Conservation (phyloP, 2,113 vertebrate species). For the Mustelus asterias region DNA sequence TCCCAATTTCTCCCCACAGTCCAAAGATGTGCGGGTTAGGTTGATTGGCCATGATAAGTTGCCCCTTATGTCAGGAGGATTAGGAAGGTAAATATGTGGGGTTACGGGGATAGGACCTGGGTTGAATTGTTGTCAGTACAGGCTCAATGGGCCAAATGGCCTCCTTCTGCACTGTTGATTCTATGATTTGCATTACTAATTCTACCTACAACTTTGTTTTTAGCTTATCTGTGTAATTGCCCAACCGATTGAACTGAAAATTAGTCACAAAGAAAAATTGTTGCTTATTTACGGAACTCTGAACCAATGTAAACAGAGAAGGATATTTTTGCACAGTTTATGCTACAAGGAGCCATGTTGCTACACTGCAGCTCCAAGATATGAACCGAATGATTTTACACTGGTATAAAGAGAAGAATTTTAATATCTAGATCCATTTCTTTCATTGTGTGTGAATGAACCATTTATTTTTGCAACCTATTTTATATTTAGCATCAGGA, state of each 20-base stretch:
- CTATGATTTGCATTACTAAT: neutral
- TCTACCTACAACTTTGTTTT: neutral
- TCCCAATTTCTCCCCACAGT: too few species aligned
- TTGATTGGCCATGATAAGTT: too few species aligned
- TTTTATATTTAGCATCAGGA: neutral
- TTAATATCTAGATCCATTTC: neutral
- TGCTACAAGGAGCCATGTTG: neutral
- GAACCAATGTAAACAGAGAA: neutral
- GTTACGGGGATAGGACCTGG: too few species aligned
- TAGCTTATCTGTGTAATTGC: neutral
- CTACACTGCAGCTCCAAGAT: slow-evolving; percentile 1
- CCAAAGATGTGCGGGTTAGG: too few species aligned
- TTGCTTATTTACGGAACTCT: neutral
- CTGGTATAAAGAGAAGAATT: neutral
- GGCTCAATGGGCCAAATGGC: too few species aligned
- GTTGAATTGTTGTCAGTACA: too few species aligned
- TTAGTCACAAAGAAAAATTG: neutral
- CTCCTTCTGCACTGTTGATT: too few species aligned
- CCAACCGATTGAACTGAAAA: neutral
- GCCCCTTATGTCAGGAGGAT: too few species aligned
- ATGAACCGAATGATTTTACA: neutral
- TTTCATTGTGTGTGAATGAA: neutral
- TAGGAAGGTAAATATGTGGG: too few species aligned
- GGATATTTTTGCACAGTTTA: neutral
- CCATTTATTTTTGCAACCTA: neutral